Evolutionary conservation across 92 coral and sea anemone species (phyloP).

Genomic region (Palythoa caribaeorum): DNA sequence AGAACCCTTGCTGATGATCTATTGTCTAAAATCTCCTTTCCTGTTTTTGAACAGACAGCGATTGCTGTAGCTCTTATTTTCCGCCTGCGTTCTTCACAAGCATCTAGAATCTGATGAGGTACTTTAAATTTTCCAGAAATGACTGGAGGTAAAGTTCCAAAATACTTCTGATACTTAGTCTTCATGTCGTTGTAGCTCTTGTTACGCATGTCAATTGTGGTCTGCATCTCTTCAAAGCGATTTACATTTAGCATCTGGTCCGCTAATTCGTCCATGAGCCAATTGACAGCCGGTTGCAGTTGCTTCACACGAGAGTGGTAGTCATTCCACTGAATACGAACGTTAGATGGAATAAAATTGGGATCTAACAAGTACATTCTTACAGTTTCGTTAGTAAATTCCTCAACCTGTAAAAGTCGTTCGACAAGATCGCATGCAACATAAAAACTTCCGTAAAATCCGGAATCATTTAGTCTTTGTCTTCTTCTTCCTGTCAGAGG

Average conservation of each 20-base stretch:
- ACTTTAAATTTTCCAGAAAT: not conserved
- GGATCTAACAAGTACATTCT: conserved; percentile 1
- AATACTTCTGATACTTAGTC: conserved; percentile 35
- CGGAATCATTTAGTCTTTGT: conserved; percentile 34
- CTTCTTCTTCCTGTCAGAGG: not conserved
- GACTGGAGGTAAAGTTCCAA: conserved; percentile 16
- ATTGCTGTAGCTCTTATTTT: conserved; percentile 33
- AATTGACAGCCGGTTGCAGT: not conserved
- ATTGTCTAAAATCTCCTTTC: conserved; percentile 21
- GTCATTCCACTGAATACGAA: not conserved
- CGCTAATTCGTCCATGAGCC: conserved; percentile 41
- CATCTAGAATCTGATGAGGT: conserved; percentile 2
- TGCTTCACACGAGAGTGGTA: conserved; percentile 16
- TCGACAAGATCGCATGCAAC: conserved; percentile 45
- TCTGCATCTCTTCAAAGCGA: conserved; percentile 34
- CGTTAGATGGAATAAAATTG: conserved; percentile 16
- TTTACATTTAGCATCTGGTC: conserved; percentile 29
- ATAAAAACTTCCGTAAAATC: conserved; percentile 33
- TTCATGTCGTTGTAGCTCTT: conserved; percentile 44
- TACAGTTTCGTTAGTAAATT: conserved; percentile 20
- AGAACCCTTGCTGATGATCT: conserved; percentile 36
- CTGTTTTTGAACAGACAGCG: conserved; percentile 32
- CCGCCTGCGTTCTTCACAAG: conserved; percentile 28
- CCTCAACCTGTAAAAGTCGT: conserved; percentile 43
- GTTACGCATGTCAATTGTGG: conserved; percentile 46